Evolutionary conservation across 2,888 invertebrate species (phyloP).

Genomic region (Hypomecis atomaria): DNA sequence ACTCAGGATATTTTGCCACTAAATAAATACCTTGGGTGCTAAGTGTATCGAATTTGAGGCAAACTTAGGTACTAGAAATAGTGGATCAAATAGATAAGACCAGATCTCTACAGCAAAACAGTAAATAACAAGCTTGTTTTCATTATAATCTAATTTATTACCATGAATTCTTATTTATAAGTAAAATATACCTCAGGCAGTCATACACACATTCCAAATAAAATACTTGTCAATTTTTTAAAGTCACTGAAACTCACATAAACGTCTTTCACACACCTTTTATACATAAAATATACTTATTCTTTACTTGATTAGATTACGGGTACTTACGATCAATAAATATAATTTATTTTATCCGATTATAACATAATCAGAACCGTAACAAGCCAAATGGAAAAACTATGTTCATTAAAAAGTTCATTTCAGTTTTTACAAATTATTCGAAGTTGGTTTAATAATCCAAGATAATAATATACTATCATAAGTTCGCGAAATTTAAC

Average conservation of each 20-base stretch:
- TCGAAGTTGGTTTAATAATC: too few species aligned
- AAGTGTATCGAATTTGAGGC: neutral
- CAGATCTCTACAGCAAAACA: neutral
- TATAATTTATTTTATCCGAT: neutral
- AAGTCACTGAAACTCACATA: neutral
- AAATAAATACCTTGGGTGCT: too few species aligned
- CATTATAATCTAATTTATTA: constrained; percentile 36
- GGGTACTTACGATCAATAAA: neutral
- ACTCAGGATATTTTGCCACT: too few species aligned
- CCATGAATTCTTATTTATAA: constrained; percentile 1
- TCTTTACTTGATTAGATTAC: neutral
- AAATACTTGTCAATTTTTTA: constrained; percentile 2
- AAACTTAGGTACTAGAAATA: neutral
- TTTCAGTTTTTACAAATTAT: too few species aligned
- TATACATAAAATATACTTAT: neutral
- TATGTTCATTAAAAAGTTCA: neutral
- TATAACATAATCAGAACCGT: neutral
- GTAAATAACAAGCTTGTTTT: constrained; percentile 15
- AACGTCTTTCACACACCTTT: neutral
- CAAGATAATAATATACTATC: too few species aligned
- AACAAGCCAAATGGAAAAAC: neutral
- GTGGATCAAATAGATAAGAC: neutral
- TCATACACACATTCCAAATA: constrained; percentile 6
- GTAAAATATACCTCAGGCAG: neutral
- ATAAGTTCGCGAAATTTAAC: too few species aligned